Conservation (phyloP, 2,113 vertebrate species). For the Nyctibius bracteatus region DNA sequence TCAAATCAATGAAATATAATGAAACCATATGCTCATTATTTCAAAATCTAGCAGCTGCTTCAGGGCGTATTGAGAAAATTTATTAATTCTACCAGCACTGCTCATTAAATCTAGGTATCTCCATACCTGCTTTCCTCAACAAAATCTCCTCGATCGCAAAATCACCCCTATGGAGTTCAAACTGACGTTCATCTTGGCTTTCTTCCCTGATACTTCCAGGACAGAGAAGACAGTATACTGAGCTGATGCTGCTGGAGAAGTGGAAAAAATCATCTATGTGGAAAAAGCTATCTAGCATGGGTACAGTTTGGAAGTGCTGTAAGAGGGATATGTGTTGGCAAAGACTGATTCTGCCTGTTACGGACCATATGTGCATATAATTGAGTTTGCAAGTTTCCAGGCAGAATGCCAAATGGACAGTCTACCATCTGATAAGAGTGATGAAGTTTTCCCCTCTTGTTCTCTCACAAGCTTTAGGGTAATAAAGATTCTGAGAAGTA, state of each 20-base stretch:
- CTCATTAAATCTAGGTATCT: conserved; percentile 73
- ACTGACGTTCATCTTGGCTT: conserved; percentile 41
- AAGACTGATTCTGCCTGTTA: conserved; percentile 57
- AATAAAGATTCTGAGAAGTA: background rate
- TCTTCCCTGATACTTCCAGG: conserved; percentile 37
- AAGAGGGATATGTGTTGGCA: conserved; percentile 54
- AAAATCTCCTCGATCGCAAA: conserved; percentile 56
- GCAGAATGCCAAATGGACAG: conserved; percentile 66
- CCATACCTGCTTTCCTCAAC: conserved; percentile 68
- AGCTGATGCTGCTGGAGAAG: conserved; percentile 32
- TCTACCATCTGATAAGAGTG: conserved; percentile 48
- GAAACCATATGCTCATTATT: conserved; percentile 81
- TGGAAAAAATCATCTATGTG: conserved; percentile 1
- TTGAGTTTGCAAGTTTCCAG: conserved; percentile 72
- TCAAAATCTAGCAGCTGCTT: conserved; percentile 75
- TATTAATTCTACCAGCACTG: conserved; percentile 73
- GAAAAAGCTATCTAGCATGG: conserved; percentile 15
- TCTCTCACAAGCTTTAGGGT: background rate
- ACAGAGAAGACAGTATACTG: conserved; percentile 32
- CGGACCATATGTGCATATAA: conserved; percentile 71
- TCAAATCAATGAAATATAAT: conserved; percentile 80
- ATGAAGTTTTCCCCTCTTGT: conserved; percentile 1
- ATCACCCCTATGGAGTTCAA: conserved; percentile 42
- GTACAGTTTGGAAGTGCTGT: conserved; percentile 31
- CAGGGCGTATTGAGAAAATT: conserved; percentile 71